Base-by-base conservation (phyloP, 1,140 invertebrate species). In the Euura lappo region DNA sequence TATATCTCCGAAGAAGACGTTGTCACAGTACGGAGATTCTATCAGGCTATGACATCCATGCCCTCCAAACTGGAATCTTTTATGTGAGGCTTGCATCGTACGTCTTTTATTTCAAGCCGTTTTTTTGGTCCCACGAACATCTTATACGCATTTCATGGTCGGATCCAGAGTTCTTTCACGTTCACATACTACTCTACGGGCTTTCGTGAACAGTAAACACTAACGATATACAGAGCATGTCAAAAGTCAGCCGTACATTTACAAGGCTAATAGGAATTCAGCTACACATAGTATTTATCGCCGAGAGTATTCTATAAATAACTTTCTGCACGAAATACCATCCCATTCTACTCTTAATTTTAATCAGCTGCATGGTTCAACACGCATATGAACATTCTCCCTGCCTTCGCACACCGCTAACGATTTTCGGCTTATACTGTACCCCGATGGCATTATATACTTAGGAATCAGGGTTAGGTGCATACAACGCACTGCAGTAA, bases 21-120 rank as follows among this genome's bases (percentile, higher is more conserved):
- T 11, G 47, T 11, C 11, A 11, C 47, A 28, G 28, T 28, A 28
- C 51, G 51, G 51, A 60, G 51, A 60, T 60, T 60, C 51, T 60
- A 60, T 60, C 51, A n/a, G 51, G 13, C 8, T 60, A n/a, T 60
- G 51, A 60, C 51, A 60, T 5, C 51, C 28, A 60, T 60, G 51
- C 51, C 51, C 51, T 60, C 51, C 51, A 60, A 60, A 60, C 51
- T 60, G 51, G 51, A 60, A 60, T 60, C 51, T 60, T 60, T 60
- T 60, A 60, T 60, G 51, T 60, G 51, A 60, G 51, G 51, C 51
- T n/a, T 11, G 8, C 51, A 60, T 60, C 51, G 51, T 60, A 60
- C 51, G 51, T 60, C 51, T 60, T 60, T 60, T 60, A 60, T 60
- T 60, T 60, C 13, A 60, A 60, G 51, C 51, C 51, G 10, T 60